Evolutionary conservation across 2,113 vertebrate genomes (phyloP).

Genomic region (Channa argus): DNA sequence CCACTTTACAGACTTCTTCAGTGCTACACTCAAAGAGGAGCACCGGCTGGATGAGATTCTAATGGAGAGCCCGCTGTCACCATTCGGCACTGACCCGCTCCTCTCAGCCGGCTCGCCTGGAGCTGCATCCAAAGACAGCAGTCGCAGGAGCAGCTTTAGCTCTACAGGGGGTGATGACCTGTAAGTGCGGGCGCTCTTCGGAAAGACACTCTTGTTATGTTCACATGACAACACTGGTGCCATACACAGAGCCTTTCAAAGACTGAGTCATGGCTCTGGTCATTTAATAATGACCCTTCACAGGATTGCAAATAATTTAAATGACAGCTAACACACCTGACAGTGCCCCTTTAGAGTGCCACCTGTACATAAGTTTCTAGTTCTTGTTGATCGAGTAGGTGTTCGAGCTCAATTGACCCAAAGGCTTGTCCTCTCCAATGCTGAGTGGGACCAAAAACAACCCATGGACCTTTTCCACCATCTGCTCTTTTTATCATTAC

Average conservation of each 20-base stretch:
- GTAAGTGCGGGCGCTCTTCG: constrained; percentile 71
- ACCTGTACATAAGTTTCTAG: constrained; percentile 31
- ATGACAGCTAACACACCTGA: constrained; percentile 46
- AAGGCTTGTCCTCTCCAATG: constrained; percentile 16
- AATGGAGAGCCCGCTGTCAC: constrained; percentile 90
- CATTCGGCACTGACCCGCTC: constrained; percentile 91
- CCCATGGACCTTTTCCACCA: constrained; percentile 3
- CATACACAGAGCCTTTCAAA: constrained; percentile 29
- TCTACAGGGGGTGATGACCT: constrained; percentile 90
- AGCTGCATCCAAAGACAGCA: constrained; percentile 91
- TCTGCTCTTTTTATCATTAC: constrained; percentile 31
- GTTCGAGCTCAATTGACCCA: background rate
- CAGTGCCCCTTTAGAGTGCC: background rate
- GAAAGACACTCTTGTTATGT: constrained; percentile 14
- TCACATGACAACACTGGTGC: background rate
- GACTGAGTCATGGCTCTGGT: constrained; percentile 13
- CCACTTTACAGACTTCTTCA: constrained; percentile 98
- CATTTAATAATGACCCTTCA: constrained; percentile 7
- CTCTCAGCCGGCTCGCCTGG: constrained; percentile 90
- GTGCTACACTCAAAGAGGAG: constrained; percentile 92
- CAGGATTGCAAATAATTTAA: constrained; percentile 21
- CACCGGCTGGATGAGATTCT: constrained; percentile 90
- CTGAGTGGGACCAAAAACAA: constrained; percentile 10
- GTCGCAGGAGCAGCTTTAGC: constrained; percentile 94
- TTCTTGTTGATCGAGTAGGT: constrained; percentile 23